Conservation (phyloP, 2,797 vertebrate species). For the Sandelia bainsii region DNA sequence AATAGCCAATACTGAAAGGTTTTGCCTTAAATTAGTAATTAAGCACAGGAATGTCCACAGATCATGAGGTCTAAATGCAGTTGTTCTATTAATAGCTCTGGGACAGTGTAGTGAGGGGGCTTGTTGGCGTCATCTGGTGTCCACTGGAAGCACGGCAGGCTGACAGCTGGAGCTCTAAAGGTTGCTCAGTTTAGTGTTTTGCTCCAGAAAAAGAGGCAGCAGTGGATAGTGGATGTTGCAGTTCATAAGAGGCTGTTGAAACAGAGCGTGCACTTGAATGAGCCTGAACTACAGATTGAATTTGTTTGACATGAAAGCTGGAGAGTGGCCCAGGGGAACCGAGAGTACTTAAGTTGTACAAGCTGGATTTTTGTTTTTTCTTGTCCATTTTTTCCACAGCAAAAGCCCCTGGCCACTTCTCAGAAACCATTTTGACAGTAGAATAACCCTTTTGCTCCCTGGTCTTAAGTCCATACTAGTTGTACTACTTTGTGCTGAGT, state of each 20-base stretch:
- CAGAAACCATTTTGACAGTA: constrained; percentile 17
- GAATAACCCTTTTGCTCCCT: constrained; percentile 30
- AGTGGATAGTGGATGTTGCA: neutral
- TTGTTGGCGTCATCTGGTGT: constrained; percentile 63
- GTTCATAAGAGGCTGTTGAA: constrained; percentile 3
- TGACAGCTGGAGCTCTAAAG: neutral
- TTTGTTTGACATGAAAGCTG: constrained; percentile 42
- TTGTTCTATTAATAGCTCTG: neutral
- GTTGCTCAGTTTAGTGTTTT: neutral
- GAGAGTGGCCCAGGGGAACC: constrained; percentile 11
- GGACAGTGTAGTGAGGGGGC: constrained; percentile 1
- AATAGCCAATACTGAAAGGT: too few species aligned
- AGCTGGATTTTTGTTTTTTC: constrained; percentile 4
- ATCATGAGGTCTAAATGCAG: neutral
- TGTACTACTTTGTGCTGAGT: neutral
- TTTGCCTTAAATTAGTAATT: neutral
- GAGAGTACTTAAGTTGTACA: neutral
- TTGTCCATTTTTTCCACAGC: constrained; percentile 28
- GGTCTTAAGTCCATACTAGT: constrained; percentile 26
- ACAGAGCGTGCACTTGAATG: neutral
- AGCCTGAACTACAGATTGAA: neutral
- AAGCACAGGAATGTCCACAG: neutral
- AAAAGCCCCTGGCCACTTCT: constrained; percentile 31
- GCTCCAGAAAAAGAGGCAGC: neutral
- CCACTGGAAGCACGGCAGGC: constrained; percentile 12